Evolutionary conservation across 2,113 vertebrate species (phyloP), one percentile per base, ranked within the genome.

Genomic region (Colistium nudipinnis): DNA sequence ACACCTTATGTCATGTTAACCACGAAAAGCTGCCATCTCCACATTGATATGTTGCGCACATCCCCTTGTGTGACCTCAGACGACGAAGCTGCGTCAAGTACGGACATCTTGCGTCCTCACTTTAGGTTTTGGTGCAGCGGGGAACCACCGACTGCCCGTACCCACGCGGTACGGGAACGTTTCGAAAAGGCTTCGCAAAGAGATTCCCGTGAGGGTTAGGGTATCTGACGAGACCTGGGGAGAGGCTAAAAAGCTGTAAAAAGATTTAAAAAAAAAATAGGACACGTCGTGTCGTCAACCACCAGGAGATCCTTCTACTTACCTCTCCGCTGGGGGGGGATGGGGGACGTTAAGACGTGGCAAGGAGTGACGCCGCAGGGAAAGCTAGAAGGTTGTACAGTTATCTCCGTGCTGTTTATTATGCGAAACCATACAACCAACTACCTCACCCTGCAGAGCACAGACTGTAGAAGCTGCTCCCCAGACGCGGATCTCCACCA

Each of bases 391-490:
- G 92, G 93, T 91, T 93, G 93, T 94, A 94, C 91, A 92, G 93
- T 93, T 94, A 93, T 92, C 92, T 94, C 93, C 93, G 78, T 88
- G 92, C 87, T 90, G 88, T 92, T 92, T 93, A 92, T 93, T 90
- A 94, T 93, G 88, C 92, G 90, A 94, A 94, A 94, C 93, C 91
- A 94, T 94, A 94, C 93, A 94, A 94, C 93, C 93, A 94, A 93
- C 93, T 94, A 94, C 93, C 93, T 94, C 93, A 94, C 86, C 35
- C 92, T 81, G 92, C 91, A 93, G 88, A 86, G 91, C 92, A 91
- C 93, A 84, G 85, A 83, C 74, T 74, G 89, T 84, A 52, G 79
- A n/a, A 77, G 82, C 57, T 56, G 76, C 76, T 75, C 74, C 70
- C 75, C 82, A 83, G 78, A 76, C 62, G 73, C n/a, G 51, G 52